Percentiles rank a stretch among this genome's conserved stretches.
Evolutionary conservation across 2,797 vertebrate species (phyloP).

Genomic region (Sebastes trivittatus): DNA sequence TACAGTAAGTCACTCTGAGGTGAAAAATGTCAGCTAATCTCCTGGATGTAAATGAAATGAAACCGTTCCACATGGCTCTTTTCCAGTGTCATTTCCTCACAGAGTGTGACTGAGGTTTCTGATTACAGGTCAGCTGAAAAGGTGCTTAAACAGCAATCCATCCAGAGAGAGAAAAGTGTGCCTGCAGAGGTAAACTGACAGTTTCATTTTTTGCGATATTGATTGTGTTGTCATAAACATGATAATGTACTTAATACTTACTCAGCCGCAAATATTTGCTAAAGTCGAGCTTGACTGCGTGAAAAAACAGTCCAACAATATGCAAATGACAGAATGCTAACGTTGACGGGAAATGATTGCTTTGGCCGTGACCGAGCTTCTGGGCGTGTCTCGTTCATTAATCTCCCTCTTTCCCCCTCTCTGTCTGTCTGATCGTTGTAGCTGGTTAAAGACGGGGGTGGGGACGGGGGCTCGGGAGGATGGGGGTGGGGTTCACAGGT

Average conservation of each 20-base stretch:
- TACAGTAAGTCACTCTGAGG: background rate
- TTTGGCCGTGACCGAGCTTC: conserved; percentile 45
- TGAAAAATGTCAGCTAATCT: conserved; percentile 6
- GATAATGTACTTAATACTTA: conserved; percentile 18
- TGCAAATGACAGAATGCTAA: conserved; percentile 30
- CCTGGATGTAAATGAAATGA: background rate
- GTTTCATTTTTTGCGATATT: conserved; percentile 11
- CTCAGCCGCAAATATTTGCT: conserved; percentile 11
- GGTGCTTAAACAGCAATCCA: conserved; percentile 1
- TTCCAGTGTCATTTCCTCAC: background rate
- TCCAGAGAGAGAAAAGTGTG: background rate
- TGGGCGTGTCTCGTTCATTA: conserved; percentile 54
- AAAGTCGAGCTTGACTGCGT: background rate
- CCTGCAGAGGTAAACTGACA: conserved; percentile 3
- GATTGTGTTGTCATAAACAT: conserved; percentile 21
- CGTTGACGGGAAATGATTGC: conserved; percentile 42
- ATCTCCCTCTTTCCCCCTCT: conserved; percentile 26
- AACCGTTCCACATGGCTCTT: background rate
- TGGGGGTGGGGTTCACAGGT: conserved; percentile 67
- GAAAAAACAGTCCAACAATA: conserved; percentile 8
- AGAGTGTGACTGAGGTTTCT: background rate
- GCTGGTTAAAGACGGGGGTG: conserved; percentile 45
- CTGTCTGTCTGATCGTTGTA: conserved; percentile 24
- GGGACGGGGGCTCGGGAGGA: background rate
- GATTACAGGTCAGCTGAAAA: conserved; percentile 17